Evolutionary conservation across 2,797 vertebrate species (phyloP).

Genomic region (Chelidonichthys spinosus): DNA sequence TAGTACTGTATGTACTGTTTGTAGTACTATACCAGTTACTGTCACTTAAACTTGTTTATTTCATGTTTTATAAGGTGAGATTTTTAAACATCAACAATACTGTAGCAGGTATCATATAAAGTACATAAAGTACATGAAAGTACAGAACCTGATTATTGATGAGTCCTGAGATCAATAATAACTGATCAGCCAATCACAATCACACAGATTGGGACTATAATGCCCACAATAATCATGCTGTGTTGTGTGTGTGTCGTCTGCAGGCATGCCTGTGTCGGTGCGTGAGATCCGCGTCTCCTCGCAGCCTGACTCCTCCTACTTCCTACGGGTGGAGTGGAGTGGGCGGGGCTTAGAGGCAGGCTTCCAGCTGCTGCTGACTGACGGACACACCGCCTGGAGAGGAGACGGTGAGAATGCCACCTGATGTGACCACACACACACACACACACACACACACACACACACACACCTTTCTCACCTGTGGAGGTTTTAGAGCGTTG

Average conservation of each 20-base stretch:
- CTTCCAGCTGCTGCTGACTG: slow-evolving; percentile 87
- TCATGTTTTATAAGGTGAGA: too few relatives aligned
- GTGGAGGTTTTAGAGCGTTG: not conserved
- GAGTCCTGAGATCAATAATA: too few relatives aligned
- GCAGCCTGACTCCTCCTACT: slow-evolving; percentile 83
- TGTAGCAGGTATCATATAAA: too few relatives aligned
- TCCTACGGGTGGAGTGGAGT: slow-evolving; percentile 88
- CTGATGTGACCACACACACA: slow-evolving; percentile 19
- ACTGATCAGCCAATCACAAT: too few relatives aligned
- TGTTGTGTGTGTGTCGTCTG: not conserved
- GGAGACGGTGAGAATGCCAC: slow-evolving; percentile 86
- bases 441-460: slow-evolving; percentile 15
- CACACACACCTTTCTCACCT: slow-evolving; percentile 11
- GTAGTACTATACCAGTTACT: too few relatives aligned
- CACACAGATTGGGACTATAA: too few relatives aligned
- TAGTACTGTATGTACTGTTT: too few relatives aligned
- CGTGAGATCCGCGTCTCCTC: slow-evolving; percentile 84
- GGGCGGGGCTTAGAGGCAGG: slow-evolving; percentile 84
- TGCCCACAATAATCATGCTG: too few relatives aligned
- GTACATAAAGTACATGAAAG: too few relatives aligned
- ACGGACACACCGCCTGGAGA: slow-evolving; percentile 89
- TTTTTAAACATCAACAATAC: too few relatives aligned
- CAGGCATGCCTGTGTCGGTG: slow-evolving; percentile 86
- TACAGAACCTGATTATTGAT: too few relatives aligned
- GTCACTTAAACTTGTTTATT: too few relatives aligned